A percentile compares a stretch with the other conserved stretches of the same genome.
phyloP scores from a whole-genome alignment of 2,888 invertebrate genomes.

The Seladonia tumulorum region DNA sequence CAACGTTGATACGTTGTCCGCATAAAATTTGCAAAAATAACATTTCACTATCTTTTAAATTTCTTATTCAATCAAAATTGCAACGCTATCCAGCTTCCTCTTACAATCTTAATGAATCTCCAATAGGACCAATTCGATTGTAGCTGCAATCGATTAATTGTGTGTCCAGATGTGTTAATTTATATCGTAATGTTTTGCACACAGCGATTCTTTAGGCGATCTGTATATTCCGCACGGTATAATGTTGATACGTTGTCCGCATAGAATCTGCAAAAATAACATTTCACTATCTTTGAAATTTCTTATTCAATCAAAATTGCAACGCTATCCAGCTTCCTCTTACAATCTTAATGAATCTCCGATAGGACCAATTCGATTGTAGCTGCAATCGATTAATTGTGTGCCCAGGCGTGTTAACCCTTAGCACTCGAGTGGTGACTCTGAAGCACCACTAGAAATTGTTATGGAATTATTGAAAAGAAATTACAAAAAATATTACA shows the following conservation, averaged over 20 bases:
- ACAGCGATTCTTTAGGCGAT: background rate
- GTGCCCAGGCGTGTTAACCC: background rate
- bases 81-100: background rate
- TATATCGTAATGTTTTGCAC: background rate
- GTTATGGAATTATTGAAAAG: too few relatives aligned
- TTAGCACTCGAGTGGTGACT: too few relatives aligned
- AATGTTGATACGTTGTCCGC: background rate
- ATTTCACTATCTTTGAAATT: background rate
- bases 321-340: background rate
- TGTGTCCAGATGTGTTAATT: background rate
- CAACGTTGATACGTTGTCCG: background rate
- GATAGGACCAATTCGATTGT: background rate
- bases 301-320: background rate
- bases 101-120: too few relatives aligned
- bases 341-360: too few relatives aligned
- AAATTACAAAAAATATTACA: too few relatives aligned
- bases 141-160: background rate
- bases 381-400: background rate
- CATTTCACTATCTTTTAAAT: background rate
- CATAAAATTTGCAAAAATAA: background rate
- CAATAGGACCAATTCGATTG: background rate
- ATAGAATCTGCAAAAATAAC: background rate
- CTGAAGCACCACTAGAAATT: too few relatives aligned
- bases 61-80: background rate
- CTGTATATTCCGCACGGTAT: background rate